Percentiles rank a stretch among this genome's conserved stretches.
phyloP scores from a whole-genome alignment of 2,797 vertebrate species.

The Anniella stebbinsi region DNA sequence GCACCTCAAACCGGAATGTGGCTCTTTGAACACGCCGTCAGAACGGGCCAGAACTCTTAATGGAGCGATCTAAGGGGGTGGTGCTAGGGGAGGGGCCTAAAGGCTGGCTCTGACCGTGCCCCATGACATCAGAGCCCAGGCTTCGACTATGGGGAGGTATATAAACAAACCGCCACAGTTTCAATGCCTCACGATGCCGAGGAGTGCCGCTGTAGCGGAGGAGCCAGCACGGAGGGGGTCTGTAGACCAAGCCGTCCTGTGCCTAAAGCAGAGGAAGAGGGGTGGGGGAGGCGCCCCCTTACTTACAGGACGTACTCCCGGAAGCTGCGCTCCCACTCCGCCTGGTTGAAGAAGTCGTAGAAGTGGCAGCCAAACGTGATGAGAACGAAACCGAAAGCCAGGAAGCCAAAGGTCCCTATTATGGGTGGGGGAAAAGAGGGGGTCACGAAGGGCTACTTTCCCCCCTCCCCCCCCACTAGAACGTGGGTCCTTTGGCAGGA shows the following conservation, averaged over 20 bases:
- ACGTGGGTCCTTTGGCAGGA: background rate
- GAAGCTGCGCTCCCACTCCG: conserved; percentile 97
- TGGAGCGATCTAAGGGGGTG: too few species aligned
- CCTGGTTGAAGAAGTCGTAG: conserved; percentile 99
- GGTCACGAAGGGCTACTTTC: background rate
- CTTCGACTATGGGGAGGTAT: too few species aligned
- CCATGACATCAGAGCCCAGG: too few species aligned
- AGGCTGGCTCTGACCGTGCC: too few species aligned
- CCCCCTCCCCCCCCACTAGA: too few species aligned
- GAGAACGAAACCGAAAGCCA: conserved; percentile 96
- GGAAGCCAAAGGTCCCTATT: conserved; percentile 95
- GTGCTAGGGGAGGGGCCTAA: too few species aligned
- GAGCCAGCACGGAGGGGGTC: background rate
- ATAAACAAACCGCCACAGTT: too few species aligned
- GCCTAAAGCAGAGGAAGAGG: too few species aligned
- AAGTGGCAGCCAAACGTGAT: conserved; percentile 99
- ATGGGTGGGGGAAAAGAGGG: background rate
- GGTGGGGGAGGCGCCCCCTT: rapidly evolving
- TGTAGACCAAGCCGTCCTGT: too few species aligned
- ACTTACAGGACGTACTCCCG: conserved; percentile 97
- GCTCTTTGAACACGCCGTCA: too few species aligned
- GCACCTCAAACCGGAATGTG: background rate
- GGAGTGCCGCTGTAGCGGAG: background rate
- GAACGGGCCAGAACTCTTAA: too few species aligned
- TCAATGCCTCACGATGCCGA: background rate